A percentile compares a stretch with the other conserved stretches of the same genome.
phyloP scores from a whole-genome alignment of 2,113 vertebrate species.

The Micronycteris hirsuta region DNA sequence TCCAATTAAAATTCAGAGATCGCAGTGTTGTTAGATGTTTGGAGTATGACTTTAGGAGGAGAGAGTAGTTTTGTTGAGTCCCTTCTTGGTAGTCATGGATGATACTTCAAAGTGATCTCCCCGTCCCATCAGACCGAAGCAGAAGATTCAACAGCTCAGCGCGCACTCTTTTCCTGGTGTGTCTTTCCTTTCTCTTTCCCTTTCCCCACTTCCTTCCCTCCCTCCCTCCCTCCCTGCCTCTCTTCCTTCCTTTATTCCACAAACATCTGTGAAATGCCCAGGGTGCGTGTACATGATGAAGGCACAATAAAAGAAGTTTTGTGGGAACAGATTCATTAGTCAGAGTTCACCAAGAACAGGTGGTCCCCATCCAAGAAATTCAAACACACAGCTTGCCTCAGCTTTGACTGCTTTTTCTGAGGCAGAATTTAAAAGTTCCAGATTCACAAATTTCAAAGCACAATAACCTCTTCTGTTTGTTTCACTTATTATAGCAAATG shows the following conservation, averaged over 20 bases:
- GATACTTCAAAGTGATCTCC: background rate
- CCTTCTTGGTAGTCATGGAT: background rate
- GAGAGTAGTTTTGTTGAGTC: background rate
- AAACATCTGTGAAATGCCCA: background rate
- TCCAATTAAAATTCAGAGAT: background rate
- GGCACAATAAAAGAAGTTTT: background rate
- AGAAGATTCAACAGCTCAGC: background rate
- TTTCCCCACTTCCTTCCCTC: too few relatives aligned
- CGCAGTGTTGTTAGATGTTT: background rate
- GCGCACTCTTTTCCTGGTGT: background rate
- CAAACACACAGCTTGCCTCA: constrained; percentile 64
- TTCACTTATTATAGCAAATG: constrained; percentile 68
- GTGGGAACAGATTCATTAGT: background rate
- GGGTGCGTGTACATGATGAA: background rate
- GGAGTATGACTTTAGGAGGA: background rate
- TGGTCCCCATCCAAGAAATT: constrained; percentile 57
- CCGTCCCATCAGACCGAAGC: background rate
- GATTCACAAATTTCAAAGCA: constrained; percentile 67
- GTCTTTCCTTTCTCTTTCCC: background rate
- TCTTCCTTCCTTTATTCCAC: background rate
- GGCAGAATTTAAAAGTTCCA: constrained; percentile 63
- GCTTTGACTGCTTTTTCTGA: constrained; percentile 62
- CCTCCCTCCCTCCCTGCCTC: background rate
- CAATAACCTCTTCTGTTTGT: constrained; percentile 72
- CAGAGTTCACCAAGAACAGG: constrained; percentile 51